These are phyloP conservation scores for Pollenia griseotomentosa DNA, from an alignment of 2,888 invertebrate genomes.

Conservation along the genomic window DNA sequence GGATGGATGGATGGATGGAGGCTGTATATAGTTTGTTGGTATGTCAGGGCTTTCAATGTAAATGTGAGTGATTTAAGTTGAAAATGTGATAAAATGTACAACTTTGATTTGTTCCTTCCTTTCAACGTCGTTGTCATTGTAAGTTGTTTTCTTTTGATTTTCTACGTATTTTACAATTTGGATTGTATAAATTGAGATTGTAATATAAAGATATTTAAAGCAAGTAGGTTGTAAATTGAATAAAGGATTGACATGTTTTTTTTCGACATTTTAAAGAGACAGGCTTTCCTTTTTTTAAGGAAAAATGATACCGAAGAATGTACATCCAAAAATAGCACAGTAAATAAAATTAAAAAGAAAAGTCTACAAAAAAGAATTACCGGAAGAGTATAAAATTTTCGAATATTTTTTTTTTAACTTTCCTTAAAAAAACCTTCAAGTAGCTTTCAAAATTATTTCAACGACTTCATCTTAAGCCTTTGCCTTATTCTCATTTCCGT, in stretches of 20 bases:
- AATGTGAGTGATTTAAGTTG: constrained; percentile 18
- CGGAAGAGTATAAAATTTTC: no score
- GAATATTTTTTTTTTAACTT: no score
- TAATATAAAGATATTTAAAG: background rate
- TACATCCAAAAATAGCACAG: no score
- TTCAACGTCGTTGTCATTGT: background rate
- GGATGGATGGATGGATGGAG: background rate
- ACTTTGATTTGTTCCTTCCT: constrained; percentile 48
- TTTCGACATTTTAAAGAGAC: background rate
- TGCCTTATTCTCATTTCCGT: constrained; percentile 2
- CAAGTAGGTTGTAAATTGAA: background rate
- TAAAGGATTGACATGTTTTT: background rate
- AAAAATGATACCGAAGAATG: no score
- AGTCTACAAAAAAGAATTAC: no score
- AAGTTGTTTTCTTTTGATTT: background rate
- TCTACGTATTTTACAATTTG: background rate
- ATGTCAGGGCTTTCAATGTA: background rate
- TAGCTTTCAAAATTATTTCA: no score
- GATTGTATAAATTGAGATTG: constrained; percentile 28
- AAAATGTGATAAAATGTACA: constrained; percentile 46
- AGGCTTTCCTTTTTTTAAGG: background rate
- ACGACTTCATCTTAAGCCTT: no score
- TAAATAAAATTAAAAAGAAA: no score
- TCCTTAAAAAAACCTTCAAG: no score
- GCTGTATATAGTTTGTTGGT: constrained; percentile 4